Conservation (phyloP, 37 sponge, comb jelly and placozoan species). For the Axinella damicornis region DNA sequence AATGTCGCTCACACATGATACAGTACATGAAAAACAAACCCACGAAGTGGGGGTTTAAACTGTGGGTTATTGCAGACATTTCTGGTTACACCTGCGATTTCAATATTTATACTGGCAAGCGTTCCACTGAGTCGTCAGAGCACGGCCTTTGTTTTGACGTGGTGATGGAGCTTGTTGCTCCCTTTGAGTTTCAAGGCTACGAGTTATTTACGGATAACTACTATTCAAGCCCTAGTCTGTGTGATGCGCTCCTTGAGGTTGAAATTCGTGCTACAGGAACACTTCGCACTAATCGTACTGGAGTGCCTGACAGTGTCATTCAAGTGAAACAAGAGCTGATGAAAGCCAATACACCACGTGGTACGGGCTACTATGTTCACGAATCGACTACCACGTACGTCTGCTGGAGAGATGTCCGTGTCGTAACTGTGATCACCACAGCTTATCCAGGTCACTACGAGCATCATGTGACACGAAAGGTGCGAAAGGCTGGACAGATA, state of each 20-base stretch:
- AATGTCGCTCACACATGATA: not conserved
- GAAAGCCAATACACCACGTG: not conserved
- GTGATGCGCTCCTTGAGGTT: not conserved
- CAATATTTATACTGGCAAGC: constrained; percentile 36
- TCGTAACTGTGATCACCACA: constrained; percentile 48
- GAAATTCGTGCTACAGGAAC: constrained; percentile 42
- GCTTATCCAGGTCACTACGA: constrained; percentile 43
- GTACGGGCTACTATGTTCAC: constrained; percentile 39
- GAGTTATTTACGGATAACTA: constrained; percentile 48
- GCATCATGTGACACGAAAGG: constrained; percentile 1
- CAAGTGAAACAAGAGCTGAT: not conserved
- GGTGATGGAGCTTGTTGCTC: not conserved
- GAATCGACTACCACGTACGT: constrained; percentile 20
- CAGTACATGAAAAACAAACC: constrained; percentile 55
- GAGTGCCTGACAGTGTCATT: no score
- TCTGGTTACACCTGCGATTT: constrained; percentile 28
- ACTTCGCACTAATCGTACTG: no score
- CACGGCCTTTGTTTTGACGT: not conserved
- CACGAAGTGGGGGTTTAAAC: constrained; percentile 52
- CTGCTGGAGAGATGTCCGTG: constrained; percentile 35
- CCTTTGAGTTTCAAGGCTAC: constrained; percentile 45
- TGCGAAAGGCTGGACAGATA: not conserved
- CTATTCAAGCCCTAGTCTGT: constrained; percentile 23
- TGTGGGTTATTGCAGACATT: constrained; percentile 8
- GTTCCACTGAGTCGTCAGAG: not conserved